phyloP scores from a whole-genome alignment of 2,113 vertebrate species.

The Otis tarda region DNA sequence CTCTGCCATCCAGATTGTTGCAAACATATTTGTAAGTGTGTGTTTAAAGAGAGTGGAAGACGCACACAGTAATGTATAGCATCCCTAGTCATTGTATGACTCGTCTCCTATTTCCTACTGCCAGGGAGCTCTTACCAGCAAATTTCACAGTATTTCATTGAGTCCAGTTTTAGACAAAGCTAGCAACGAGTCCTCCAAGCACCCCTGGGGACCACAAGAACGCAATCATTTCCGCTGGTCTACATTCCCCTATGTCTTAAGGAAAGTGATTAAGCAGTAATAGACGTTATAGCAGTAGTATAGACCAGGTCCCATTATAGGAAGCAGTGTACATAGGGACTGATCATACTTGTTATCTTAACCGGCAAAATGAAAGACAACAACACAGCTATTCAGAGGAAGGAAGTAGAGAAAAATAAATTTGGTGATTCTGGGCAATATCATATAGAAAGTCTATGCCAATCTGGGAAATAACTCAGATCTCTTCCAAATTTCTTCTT shows the following conservation, averaged over 20 bases:
- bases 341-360: not conserved
- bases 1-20: not conserved
- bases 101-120: not conserved
- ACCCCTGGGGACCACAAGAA: not conserved
- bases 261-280: not conserved
- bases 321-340: not conserved
- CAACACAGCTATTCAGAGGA: not conserved
- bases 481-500: not conserved
- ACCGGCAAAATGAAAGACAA: not conserved
- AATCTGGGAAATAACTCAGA: not conserved
- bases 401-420: not conserved
- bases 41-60: not conserved
- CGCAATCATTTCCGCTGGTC: not conserved
- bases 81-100: not conserved
- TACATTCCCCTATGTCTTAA: not conserved
- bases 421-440: not conserved
- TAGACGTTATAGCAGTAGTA: not conserved
- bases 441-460: not conserved
- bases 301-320: not conserved
- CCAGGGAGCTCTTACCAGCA: not conserved
- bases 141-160: not conserved
- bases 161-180: not conserved
- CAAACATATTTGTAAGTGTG: not conserved
- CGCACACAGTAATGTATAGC: rapidly evolving
- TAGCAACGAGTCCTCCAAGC: not conserved